Percentiles rank a stretch among this genome's conserved stretches.
Conservation (phyloP, 1,140 invertebrate species). For the Hydropsyche tenuis region DNA sequence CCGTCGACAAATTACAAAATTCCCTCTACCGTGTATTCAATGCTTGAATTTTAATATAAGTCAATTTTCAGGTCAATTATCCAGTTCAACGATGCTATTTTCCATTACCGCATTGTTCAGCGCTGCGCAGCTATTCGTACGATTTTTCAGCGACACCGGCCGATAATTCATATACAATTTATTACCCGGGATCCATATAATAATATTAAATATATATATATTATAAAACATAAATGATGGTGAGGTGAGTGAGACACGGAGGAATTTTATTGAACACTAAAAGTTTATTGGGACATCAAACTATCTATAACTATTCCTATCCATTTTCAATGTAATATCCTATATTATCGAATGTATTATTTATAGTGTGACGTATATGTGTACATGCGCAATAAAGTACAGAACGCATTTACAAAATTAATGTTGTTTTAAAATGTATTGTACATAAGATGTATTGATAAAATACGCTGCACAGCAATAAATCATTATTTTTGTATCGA, state of each 20-base stretch:
- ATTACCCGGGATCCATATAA: background rate
- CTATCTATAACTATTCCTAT: constrained; percentile 20
- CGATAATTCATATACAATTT: constrained; percentile 15
- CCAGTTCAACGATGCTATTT: constrained; percentile 25
- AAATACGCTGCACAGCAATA: background rate
- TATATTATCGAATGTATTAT: constrained; percentile 25
- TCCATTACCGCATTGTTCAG: constrained; percentile 20
- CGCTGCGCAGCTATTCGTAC: background rate
- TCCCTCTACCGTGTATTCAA: too few relatives aligned
- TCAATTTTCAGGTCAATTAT: constrained; percentile 21
- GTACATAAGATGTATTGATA: background rate
- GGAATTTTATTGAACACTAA: constrained; percentile 25
- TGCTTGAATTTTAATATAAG: constrained; percentile 6
- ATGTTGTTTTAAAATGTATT: constrained; percentile 2
- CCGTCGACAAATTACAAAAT: too few relatives aligned
- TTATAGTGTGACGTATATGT: constrained; percentile 8
- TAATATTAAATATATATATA: constrained; percentile 1
- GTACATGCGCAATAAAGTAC: background rate
- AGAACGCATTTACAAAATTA: constrained; percentile 13
- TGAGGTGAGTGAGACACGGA: background rate
- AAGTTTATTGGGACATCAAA: constrained; percentile 14
- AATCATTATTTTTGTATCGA: background rate
- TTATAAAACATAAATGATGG: background rate
- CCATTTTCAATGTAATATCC: constrained; percentile 26
- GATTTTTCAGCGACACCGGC: constrained; percentile 10